Conservation (phyloP, 2,113 vertebrate species). For the Ameiurus melas region DNA sequence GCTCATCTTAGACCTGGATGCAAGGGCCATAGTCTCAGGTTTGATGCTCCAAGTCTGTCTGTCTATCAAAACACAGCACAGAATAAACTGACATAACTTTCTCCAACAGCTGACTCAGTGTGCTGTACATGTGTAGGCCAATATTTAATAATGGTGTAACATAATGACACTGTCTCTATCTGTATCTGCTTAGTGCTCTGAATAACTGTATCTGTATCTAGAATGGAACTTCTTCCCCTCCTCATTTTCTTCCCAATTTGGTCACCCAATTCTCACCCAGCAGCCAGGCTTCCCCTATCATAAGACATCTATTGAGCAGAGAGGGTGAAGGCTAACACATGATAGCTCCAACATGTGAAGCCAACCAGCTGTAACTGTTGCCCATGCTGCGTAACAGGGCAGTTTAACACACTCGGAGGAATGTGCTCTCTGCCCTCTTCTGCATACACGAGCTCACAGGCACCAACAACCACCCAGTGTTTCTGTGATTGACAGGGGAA, state of each 20-base stretch:
- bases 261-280: neutral
- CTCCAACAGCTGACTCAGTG: neutral
- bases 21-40: constrained; percentile 42
- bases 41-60: neutral
- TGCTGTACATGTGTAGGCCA: too few relatives aligned
- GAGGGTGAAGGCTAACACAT: neutral
- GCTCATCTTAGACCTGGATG: constrained; percentile 63
- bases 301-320: neutral
- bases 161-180: too few relatives aligned
- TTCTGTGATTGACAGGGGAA: neutral
- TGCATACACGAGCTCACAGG: neutral
- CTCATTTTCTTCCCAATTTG: neutral
- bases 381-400: neutral
- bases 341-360: too few relatives aligned
- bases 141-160: too few relatives aligned
- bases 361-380: neutral
- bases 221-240: neutral
- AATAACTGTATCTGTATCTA: neutral
- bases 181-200: too few relatives aligned
- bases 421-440: neutral
- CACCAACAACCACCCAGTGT: neutral
- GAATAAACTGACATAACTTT: neutral
- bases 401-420: neutral
- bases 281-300: neutral
- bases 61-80: neutral